These are phyloP conservation scores for Corythaixoides concolor DNA, from an alignment of 2,113 vertebrate genomes.

Conservation along the genomic window DNA sequence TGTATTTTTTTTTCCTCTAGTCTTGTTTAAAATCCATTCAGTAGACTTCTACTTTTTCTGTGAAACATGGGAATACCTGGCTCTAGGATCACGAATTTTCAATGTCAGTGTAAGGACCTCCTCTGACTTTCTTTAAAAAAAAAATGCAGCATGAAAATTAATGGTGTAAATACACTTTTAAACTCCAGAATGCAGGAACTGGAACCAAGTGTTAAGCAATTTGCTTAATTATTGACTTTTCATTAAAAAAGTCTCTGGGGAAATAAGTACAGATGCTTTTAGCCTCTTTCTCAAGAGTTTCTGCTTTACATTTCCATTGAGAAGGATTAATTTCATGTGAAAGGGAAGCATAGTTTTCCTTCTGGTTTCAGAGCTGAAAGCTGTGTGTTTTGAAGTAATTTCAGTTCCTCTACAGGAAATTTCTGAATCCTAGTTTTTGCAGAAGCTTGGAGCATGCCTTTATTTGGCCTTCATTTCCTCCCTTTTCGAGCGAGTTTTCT, in stretches of 20 bases:
- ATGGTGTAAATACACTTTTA: slow-evolving; percentile 76
- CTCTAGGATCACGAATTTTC: slow-evolving; percentile 68
- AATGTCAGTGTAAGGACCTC: slow-evolving; percentile 73
- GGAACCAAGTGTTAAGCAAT: slow-evolving; percentile 83
- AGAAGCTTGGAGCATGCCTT: slow-evolving; percentile 77
- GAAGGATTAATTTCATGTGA: slow-evolving; percentile 67
- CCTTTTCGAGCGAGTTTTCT: slow-evolving; percentile 73
- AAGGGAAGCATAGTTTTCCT: slow-evolving; percentile 77
- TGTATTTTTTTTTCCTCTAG: slow-evolving; percentile 39
- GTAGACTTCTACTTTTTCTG: slow-evolving; percentile 72
- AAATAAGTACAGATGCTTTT: slow-evolving; percentile 78
- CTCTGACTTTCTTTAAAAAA: slow-evolving; percentile 73
- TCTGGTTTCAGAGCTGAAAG: slow-evolving; percentile 84
- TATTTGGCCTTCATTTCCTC: slow-evolving; percentile 79
- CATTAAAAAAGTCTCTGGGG: slow-evolving; percentile 80
- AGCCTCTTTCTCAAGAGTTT: slow-evolving; percentile 78
- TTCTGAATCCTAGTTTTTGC: slow-evolving; percentile 74
- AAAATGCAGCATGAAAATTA: slow-evolving; percentile 78
- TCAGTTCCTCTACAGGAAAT: slow-evolving; percentile 75
- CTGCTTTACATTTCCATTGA: slow-evolving; percentile 74
- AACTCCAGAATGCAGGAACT: slow-evolving; percentile 81
- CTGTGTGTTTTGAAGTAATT: slow-evolving; percentile 82
- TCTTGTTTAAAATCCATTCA: slow-evolving; percentile 74
- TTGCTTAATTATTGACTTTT: slow-evolving; percentile 87
- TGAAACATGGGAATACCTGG: slow-evolving; percentile 69